phyloP scores from a whole-genome alignment of 2,888 invertebrate genomes.

The Neuroscelio doddi region DNA sequence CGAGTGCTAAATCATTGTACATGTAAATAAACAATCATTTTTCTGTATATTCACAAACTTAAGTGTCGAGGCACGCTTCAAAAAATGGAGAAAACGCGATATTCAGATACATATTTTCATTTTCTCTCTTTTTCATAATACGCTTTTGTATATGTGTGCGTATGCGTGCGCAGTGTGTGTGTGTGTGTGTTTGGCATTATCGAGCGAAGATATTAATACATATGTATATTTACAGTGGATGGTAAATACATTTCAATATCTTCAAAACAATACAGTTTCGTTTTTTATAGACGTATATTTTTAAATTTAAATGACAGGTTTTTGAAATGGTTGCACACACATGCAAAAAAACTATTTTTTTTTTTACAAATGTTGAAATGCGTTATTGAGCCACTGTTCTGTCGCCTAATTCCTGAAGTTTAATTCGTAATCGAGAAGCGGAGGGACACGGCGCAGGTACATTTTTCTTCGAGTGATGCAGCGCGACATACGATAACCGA shows the following conservation, averaged over 20 bases:
- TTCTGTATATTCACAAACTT: constrained; percentile 62
- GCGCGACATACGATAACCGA: not conserved
- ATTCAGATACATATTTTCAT: constrained; percentile 43
- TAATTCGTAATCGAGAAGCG: not conserved
- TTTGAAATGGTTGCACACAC: too few relatives aligned
- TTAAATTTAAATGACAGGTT: too few relatives aligned
- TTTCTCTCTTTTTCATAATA: constrained; percentile 52
- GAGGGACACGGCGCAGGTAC: too few relatives aligned
- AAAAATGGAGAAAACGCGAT: constrained; percentile 41
- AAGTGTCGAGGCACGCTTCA: constrained; percentile 42
- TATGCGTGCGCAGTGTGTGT: constrained; percentile 49
- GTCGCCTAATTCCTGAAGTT: not conserved
- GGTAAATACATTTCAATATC: not conserved
- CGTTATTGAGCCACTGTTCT: not conserved
- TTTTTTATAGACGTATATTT: too few relatives aligned
- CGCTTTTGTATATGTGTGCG: constrained; percentile 49
- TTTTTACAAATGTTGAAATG: constrained; percentile 1
- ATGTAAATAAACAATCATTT: constrained; percentile 66
- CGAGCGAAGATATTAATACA: constrained; percentile 39
- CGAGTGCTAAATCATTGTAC: constrained; percentile 55
- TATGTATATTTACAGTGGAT: constrained; percentile 22
- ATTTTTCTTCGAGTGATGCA: constrained; percentile 1
- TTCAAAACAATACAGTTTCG: too few relatives aligned
- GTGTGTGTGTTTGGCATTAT: constrained; percentile 46
- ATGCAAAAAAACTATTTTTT: too few relatives aligned